phyloP scores from a whole-genome alignment of 2,797 vertebrate genomes.

The Thaleichthys pacificus region DNA sequence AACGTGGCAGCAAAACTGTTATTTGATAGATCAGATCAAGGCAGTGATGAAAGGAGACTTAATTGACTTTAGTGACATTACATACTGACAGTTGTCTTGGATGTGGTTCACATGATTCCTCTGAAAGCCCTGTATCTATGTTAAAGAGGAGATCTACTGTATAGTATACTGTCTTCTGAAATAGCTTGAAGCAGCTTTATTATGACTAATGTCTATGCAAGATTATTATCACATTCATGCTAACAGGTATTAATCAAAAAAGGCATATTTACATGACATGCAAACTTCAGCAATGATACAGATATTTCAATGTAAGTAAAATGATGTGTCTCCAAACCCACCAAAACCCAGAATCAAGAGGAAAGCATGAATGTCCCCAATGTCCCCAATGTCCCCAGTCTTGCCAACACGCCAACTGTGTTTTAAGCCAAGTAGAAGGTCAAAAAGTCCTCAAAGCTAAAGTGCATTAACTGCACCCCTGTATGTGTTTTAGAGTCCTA shows the following conservation, averaged over 20 bases:
- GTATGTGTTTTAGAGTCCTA: too few species aligned
- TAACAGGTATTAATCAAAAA: conserved; percentile 65
- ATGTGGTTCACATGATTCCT: neutral
- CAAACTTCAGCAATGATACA: conserved; percentile 36
- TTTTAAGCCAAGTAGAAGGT: conserved; percentile 10
- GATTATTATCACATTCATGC: conserved; percentile 79
- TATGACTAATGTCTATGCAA: neutral
- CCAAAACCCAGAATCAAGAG: conserved; percentile 15
- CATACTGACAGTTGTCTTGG: neutral
- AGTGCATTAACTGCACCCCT: too few species aligned
- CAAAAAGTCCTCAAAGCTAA: neutral
- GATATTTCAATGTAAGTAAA: conserved; percentile 8
- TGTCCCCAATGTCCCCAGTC: neutral
- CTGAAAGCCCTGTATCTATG: neutral
- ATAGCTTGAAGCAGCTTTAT: too few species aligned
- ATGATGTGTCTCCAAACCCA: neutral
- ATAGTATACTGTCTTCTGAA: too few species aligned
- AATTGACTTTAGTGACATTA: neutral
- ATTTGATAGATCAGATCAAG: too few species aligned
- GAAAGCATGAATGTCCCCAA: conserved; percentile 30
- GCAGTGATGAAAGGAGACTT: neutral
- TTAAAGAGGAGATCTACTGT: too few species aligned
- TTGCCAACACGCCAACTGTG: neutral
- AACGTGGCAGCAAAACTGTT: too few species aligned
- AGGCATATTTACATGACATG: conserved; percentile 43